Percentiles rank a stretch among this genome's conserved stretches.
These are phyloP conservation scores for Trachelus troglodyta DNA, from an alignment of 2,888 invertebrate genomes.

Conservation along the genomic window DNA sequence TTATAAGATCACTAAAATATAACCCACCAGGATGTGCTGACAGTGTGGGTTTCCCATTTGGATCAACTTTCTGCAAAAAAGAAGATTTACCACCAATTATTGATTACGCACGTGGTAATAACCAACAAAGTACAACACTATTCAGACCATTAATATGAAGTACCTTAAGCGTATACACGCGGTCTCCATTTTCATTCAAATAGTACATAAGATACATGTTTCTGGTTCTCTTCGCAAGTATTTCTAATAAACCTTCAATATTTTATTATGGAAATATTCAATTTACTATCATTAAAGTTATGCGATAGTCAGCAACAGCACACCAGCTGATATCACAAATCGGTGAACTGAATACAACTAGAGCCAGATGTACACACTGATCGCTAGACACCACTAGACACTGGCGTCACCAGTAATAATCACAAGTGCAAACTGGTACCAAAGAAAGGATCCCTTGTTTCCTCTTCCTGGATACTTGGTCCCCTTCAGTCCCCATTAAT, in stretches of 20 bases:
- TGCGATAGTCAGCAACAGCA: background rate
- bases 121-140: background rate
- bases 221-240: background rate
- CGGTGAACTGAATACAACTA: background rate
- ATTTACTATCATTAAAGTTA: background rate
- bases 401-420: background rate
- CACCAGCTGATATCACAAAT: background rate
- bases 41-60: constrained; percentile 81
- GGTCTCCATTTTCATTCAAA: constrained; percentile 80
- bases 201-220: constrained; percentile 84
- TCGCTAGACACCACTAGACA: background rate
- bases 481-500: background rate
- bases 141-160: background rate
- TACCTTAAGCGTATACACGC: constrained; percentile 89
- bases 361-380: background rate
- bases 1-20: constrained; percentile 9
- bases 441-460: background rate
- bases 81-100: background rate
- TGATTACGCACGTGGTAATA: constrained; percentile 8
- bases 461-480: background rate
- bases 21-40: constrained; percentile 87
- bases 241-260: background rate
- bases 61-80: constrained; percentile 79
- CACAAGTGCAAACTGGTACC: background rate
- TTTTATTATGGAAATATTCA: background rate